Percentiles rank a stretch among this genome's conserved stretches.
Evolutionary conservation across 2,797 vertebrate species (phyloP).

Genomic region (Hafferia zeledoni): DNA sequence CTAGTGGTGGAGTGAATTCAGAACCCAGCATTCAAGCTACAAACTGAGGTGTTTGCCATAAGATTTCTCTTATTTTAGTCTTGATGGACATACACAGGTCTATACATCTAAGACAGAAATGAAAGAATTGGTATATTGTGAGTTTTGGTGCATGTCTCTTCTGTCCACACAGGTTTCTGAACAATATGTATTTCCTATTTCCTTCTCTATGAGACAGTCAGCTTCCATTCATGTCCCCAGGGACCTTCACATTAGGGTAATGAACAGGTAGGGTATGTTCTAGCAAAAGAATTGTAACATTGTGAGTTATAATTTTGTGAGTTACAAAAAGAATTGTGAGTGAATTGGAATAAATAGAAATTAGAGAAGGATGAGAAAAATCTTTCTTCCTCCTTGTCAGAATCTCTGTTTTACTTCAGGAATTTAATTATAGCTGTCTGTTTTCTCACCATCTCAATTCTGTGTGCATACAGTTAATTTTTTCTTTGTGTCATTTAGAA

Average conservation of each 20-base stretch:
- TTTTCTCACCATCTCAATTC: background rate
- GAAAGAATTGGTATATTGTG: background rate
- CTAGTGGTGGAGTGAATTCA: background rate
- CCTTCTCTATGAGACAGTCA: background rate
- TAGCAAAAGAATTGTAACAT: background rate
- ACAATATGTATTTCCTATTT: background rate
- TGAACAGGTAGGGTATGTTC: background rate
- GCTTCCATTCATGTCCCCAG: background rate
- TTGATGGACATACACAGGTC: background rate
- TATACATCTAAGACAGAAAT: background rate
- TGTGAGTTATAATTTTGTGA: background rate
- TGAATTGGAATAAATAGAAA: background rate
- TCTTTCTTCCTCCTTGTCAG: background rate
- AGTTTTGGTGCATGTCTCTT: background rate
- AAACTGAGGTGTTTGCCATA: background rate
- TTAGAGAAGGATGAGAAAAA: background rate
- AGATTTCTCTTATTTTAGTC: background rate
- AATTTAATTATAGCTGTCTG: background rate
- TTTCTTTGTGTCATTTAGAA: conserved; percentile 1
- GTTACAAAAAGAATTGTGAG: background rate
- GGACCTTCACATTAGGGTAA: background rate
- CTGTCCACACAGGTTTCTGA: background rate
- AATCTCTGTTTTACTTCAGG: background rate
- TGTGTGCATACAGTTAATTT: background rate
- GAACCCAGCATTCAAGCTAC: background rate